Conservation (phyloP, 2,888 invertebrate genomes). For the Stenodema calcarata region DNA sequence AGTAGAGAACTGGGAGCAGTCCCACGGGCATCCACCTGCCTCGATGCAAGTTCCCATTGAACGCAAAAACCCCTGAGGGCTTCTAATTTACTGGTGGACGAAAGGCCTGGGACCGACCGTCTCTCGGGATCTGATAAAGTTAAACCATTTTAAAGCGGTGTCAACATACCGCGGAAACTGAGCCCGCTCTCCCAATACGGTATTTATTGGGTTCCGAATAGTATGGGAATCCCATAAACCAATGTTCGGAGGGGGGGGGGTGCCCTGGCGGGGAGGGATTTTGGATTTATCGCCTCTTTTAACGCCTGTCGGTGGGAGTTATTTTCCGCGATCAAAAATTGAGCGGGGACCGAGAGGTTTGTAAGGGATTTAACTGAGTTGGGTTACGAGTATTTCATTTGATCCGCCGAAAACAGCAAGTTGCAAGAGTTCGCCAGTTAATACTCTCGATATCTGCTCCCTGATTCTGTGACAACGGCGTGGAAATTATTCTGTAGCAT, state of each 20-base stretch:
- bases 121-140: constrained; percentile 9
- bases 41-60: not conserved
- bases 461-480: too few species aligned
- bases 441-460: too few species aligned
- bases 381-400: too few species aligned
- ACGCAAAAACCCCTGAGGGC: not conserved
- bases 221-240: not conserved
- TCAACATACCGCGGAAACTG: not conserved
- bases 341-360: not conserved
- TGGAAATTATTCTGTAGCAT: too few species aligned
- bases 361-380: not conserved
- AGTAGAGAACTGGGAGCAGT: not conserved
- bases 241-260: not conserved
- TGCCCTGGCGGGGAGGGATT: not conserved
- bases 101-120: too few species aligned
- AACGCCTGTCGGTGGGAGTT: not conserved
- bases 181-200: not conserved
- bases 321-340: not conserved
- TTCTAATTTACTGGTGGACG: not conserved
- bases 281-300: not conserved
- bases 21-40: not conserved
- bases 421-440: too few species aligned
- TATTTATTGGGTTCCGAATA: not conserved
- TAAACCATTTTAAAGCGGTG: constrained; percentile 20
- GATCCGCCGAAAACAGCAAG: too few species aligned